Conservation (phyloP, 2,113 vertebrate species). For the Xiphophorus couchianus region DNA sequence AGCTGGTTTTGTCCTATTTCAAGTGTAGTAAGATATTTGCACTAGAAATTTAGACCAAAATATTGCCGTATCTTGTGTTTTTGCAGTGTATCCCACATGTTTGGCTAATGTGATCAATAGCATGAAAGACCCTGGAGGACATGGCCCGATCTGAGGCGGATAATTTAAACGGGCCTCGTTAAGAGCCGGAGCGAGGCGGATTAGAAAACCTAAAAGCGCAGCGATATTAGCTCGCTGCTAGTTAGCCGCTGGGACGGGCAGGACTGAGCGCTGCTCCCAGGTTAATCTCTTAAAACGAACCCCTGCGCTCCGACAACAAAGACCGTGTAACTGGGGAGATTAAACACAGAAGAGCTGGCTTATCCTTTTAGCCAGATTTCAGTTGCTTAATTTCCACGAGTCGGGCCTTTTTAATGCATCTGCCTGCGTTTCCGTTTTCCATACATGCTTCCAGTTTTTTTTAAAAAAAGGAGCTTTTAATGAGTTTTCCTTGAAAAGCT, state of each 20-base stretch:
- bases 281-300: constrained; percentile 76
- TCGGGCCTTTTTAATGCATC: not conserved
- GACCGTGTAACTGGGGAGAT: constrained; percentile 72
- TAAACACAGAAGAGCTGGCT: constrained; percentile 66
- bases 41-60: too few relatives aligned
- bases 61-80: too few relatives aligned
- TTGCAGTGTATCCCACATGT: not conserved
- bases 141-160: constrained; percentile 66
- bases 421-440: not conserved
- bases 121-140: constrained; percentile 51
- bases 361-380: constrained; percentile 71
- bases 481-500: constrained; percentile 69
- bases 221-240: constrained; percentile 60
- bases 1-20: too few relatives aligned
- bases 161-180: constrained; percentile 65
- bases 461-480: constrained; percentile 59
- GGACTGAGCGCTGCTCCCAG: constrained; percentile 50
- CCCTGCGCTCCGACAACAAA: constrained; percentile 68
- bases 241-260: constrained; percentile 54
- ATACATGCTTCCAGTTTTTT: not conserved
- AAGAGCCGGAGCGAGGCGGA: constrained; percentile 53
- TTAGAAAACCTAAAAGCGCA: constrained; percentile 44
- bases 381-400: constrained; percentile 55
- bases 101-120: constrained; percentile 63
- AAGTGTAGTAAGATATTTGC: too few relatives aligned